Evolutionary conservation across 2,797 vertebrate genomes (phyloP), one percentile per base, ranked within the genome.

Genomic region (Pangasius larnaudii): DNA sequence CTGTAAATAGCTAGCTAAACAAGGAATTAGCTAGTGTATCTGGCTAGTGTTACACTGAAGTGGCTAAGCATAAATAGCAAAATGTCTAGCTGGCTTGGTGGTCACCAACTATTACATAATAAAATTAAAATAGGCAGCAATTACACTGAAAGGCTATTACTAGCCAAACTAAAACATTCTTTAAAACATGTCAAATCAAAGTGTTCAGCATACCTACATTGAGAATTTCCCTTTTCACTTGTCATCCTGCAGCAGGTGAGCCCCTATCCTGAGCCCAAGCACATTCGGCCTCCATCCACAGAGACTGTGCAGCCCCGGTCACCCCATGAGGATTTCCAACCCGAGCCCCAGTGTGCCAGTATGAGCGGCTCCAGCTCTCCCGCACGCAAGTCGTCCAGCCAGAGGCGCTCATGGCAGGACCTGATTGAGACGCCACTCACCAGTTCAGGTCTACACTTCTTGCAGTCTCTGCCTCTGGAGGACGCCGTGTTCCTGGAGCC

Each of bases 341-440:
- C 96, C 0, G 98, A 99, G 92, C 89, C 92, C 85, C 96, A 92
- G 33, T 96, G 94, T 0, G 95, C 95, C 90, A 91, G 93, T 91
- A 6, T 89, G 30, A 95, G 94, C 88, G 93, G 93, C 18, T 95
- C 94, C 0, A 92, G 97, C 92, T 98, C 98, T 1, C 97, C 98
- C 0, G 95, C 97, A 63, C 97, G 96, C 91, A 98, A 98, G 95
- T 95, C 96, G 0, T 96, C 96, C 86, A 97, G 96, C 93, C 98
- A 98, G 93, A 94, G 97, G 86, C 97, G 98, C 91, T 99, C 98
- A 22, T 99, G 98, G 98, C 98, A 99, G 91, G 98, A 99, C 95
- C 97, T 99, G 94, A 98, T 98, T 89, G 98, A 99, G 95, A 97
- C 97, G 0, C 97, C 97, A 0, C 94, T 97, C 88, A 97, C 96